phyloP scores from a whole-genome alignment of 2,888 invertebrate genomes.

The Trissolcus brochymenae region DNA sequence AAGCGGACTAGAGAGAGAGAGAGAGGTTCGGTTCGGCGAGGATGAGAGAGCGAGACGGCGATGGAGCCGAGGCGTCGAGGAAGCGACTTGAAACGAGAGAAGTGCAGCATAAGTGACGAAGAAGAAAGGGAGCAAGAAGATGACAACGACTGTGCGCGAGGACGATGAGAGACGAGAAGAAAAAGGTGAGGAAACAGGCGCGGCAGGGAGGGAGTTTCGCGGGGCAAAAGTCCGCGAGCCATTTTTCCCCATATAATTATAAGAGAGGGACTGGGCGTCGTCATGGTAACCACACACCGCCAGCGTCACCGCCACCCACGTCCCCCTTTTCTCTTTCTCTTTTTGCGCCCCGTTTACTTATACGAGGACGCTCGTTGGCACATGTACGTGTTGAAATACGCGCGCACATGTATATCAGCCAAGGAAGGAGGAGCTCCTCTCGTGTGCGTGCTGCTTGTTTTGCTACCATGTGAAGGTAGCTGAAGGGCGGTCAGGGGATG shows the following conservation, averaged over 20 bases:
- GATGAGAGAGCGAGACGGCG: slow-evolving; percentile 7
- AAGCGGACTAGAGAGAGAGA: slow-evolving; percentile 37
- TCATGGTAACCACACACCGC: slow-evolving; percentile 74
- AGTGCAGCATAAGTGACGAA: slow-evolving; percentile 51
- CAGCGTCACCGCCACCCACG: slow-evolving; percentile 46
- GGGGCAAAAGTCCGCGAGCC: slow-evolving; percentile 76
- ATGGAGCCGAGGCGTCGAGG: slow-evolving; percentile 57
- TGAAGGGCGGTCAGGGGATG: slow-evolving; percentile 64
- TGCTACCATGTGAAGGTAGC: slow-evolving; percentile 54
- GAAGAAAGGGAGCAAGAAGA: slow-evolving; percentile 46
- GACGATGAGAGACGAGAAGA: slow-evolving; percentile 27
- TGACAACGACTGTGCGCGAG: slow-evolving; percentile 28
- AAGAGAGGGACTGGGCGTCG: slow-evolving; percentile 75
- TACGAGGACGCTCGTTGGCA: slow-evolving; percentile 70
- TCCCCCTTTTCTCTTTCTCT: slow-evolving; percentile 60
- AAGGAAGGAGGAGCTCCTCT: slow-evolving; percentile 39
- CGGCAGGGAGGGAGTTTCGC: slow-evolving; percentile 62
- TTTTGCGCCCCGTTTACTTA: slow-evolving; percentile 73
- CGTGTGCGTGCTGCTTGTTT: slow-evolving; percentile 59
- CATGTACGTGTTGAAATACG: slow-evolving; percentile 62
- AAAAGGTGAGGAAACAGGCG: slow-evolving; percentile 21
- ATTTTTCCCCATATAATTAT: slow-evolving; percentile 76
- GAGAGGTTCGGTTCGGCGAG: background rate
- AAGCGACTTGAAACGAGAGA: slow-evolving; percentile 53
- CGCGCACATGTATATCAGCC: slow-evolving; percentile 51